These are phyloP conservation scores for Hippocampus abdominalis DNA, from an alignment of 2,113 vertebrate genomes.

Conservation along the genomic window DNA sequence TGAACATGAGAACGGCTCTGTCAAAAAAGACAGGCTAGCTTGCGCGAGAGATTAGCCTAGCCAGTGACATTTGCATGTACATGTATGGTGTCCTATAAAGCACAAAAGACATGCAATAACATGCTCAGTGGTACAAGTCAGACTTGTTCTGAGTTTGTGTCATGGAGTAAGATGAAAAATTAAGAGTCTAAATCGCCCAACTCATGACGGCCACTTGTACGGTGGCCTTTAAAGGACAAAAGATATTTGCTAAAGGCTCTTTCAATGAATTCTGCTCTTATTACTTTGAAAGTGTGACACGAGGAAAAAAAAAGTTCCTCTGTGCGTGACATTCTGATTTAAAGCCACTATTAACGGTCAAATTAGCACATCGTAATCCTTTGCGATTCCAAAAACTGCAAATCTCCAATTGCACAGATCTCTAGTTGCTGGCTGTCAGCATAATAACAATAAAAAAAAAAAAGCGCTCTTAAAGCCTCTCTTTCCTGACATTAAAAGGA, in stretches of 20 bases:
- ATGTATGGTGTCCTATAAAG: not conserved
- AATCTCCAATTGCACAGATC: slow-evolving; percentile 52
- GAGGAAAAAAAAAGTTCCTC: not conserved
- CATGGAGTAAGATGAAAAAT: too few species aligned
- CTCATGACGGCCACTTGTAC: too few species aligned
- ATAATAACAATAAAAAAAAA: slow-evolving; percentile 33
- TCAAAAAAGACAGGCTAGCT: not conserved
- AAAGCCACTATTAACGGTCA: slow-evolving; percentile 25
- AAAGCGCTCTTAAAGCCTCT: slow-evolving; percentile 64
- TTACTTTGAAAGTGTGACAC: not conserved
- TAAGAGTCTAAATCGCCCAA: too few species aligned
- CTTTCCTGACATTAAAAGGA: slow-evolving; percentile 68
- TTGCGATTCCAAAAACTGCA: slow-evolving; percentile 43
- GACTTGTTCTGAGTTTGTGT: too few species aligned
- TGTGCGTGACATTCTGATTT: not conserved
- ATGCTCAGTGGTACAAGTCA: not conserved
- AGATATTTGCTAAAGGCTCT: not conserved
- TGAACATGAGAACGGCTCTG: not conserved
- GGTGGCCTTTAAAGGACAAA: not conserved
- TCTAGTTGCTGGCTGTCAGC: slow-evolving; percentile 44
- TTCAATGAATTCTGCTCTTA: not conserved
- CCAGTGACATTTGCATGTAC: not conserved
- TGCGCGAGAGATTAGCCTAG: not conserved
- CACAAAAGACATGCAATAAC: not conserved
- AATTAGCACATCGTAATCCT: slow-evolving; percentile 56